Evolutionary conservation across 2,888 invertebrate genomes (phyloP), one percentile per base, ranked within the genome.

Genomic region (Chorisops tibialis): DNA sequence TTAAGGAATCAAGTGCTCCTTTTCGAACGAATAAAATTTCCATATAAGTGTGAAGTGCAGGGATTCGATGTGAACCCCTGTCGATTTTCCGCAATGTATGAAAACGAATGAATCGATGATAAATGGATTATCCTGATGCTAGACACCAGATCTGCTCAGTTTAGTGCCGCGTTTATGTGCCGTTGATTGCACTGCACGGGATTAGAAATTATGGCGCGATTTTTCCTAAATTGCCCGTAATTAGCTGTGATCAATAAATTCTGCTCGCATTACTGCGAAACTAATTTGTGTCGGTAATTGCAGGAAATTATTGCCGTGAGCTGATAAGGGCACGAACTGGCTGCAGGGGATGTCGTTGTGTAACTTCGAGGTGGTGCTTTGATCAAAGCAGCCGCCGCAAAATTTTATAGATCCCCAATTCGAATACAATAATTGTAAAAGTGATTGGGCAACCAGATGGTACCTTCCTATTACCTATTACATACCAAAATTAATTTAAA

Each of bases 1-100:
- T 64, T 62, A 64, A 64, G 59, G 62, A 64, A 62, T 64, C 64
- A 62, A 64, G 59, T 62, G 51, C 60, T 64, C 35, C 41, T 43
- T 56, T 30, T 59, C 54, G 41, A 52, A 62, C 60, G 62, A 62
- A 65, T 60, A 65, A 65, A 65, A 65, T 65, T 60, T 62, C 30
- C 65, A 65, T 62, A 65, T 30, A 41, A 62, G 62, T 61, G 62
- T 56, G 45, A 65, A 61, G 19, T 35, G 38, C 47, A 14, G 48
- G 19, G 65, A 65, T 62, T 65, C 38, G 35, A 19, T 18, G 30
- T 35, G 12, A 14, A 43, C 12, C 9, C 39, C 30, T 43, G 3
- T 18, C 5, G 19, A 41, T 11, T 11, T 9, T 3, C 24, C 12
- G n/a, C 41, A 47, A 24, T 19, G 21, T 24, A 35, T 18, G 24